Base-by-base conservation (phyloP, 2,113 vertebrate species). In the Symphodus melops region DNA sequence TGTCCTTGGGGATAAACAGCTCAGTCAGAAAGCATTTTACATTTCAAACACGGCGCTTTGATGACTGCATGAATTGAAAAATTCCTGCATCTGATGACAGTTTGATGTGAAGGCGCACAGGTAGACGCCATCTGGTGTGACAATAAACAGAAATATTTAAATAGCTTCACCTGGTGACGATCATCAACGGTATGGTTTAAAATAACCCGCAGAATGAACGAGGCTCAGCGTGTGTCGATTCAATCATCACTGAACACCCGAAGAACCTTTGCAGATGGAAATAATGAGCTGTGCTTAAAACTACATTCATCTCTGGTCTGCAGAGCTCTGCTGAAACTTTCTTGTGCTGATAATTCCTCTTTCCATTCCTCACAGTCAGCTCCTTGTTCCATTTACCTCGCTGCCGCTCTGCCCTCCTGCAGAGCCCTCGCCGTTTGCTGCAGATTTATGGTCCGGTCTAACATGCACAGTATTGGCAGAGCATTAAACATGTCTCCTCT, bases 401-500 rank as follows among this genome's bases (percentile, higher is more conserved):
- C 68, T 80, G 48, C 48, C 12, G 70, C 68, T 73, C 83, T 68
- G 75, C 65, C 67, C 81, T 88, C 86, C 77, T 66, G 62, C 88
- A 78, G 76, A 79, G 72, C 74, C 70, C 46, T 82, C 55, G 82
- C 80, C 73, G 81, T 86, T 92, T 88, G 84, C 78, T 41, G 88
- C 77, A 92, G 92, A 94, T 94, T 94, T 94, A 94, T 85, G 81
- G 82, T 66, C 62, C 37, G 41, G 85, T 82, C 92, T 86, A 88
- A 92, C 91, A 93, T 93, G 89, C 86, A 84, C 86, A 82, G 81
- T 94, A 95, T 95, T 91, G 94, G 91, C 90, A 94, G 94, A 94
- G 91, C 93, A 94, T 94, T 94, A 94, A 94, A 94, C 90, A 89
- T 93, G 94, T 94, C 94, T 85, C 77, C 88, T 93, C 90, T 93